A percentile compares a stretch with the other conserved stretches of the same genome.
These are phyloP conservation scores for Cheiracanthium punctorium DNA, from an alignment of 2,888 invertebrate genomes.

Conservation along the genomic window DNA sequence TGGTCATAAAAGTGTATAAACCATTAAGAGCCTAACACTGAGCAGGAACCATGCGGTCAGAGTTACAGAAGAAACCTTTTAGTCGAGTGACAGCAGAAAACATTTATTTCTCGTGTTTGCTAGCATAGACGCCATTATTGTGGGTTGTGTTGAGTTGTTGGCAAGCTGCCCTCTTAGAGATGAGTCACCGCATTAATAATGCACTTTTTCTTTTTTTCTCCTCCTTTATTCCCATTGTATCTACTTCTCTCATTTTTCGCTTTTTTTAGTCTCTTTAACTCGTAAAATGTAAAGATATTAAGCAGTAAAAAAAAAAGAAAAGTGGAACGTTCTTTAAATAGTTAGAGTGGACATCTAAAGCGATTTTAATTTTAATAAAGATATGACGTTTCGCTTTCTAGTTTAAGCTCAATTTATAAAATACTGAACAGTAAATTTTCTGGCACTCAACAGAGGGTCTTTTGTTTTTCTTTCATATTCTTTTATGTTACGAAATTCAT, in stretches of 20 bases:
- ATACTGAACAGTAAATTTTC: neutral
- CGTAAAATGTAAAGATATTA: conserved; percentile 22
- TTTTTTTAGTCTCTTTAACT: conserved; percentile 23
- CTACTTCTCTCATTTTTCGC: conserved; percentile 35
- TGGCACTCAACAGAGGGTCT: neutral
- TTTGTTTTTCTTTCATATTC: neutral
- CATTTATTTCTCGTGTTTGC: conserved; percentile 63
- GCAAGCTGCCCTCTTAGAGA: conserved; percentile 59
- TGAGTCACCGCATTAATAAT: conserved; percentile 64
- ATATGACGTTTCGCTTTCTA: neutral
- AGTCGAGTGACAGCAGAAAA: conserved; percentile 58
- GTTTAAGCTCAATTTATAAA: neutral
- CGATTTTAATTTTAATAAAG: conserved; percentile 6
- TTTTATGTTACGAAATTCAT: neutral
- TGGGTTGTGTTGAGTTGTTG: conserved; percentile 53
- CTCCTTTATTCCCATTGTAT: conserved; percentile 27
- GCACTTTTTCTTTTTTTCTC: conserved; percentile 6
- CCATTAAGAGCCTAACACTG: conserved; percentile 51
- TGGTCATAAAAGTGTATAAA: conserved; percentile 58
- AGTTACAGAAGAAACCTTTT: conserved; percentile 63
- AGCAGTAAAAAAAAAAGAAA: neutral
- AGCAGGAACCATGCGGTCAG: conserved; percentile 51
- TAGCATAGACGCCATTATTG: conserved; percentile 44
- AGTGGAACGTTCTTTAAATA: neutral
- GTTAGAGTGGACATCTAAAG: neutral